phyloP scores from a whole-genome alignment of 2,888 invertebrate species.

The Buathra laborator region DNA sequence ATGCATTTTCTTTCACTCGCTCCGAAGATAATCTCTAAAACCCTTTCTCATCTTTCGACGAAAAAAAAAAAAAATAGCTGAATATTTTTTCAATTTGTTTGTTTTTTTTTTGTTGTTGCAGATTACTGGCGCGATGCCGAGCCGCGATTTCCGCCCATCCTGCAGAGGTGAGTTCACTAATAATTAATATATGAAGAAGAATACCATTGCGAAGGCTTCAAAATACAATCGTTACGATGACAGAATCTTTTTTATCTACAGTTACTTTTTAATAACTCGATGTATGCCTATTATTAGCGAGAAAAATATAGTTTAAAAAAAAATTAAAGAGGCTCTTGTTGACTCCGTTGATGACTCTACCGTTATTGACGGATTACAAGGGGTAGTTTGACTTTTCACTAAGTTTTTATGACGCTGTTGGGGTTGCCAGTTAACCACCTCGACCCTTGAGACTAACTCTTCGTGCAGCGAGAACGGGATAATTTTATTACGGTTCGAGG shows the following conservation, averaged over 20 bases:
- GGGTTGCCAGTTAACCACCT: conserved; percentile 65
- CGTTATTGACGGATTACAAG: conserved; percentile 63
- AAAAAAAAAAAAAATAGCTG: conserved; percentile 7
- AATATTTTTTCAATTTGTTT: conserved; percentile 55
- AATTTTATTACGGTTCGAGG: conserved; percentile 67
- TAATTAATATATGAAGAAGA: conserved; percentile 26
- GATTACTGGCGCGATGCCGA: conserved; percentile 78
- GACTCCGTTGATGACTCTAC: conserved; percentile 54
- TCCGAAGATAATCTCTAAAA: conserved; percentile 29
- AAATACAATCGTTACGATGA: conserved; percentile 10
- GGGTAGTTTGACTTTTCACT: conserved; percentile 63
- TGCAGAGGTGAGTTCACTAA: conserved; percentile 76
- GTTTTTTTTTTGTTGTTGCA: conserved; percentile 72
- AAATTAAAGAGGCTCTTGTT: conserved; percentile 29
- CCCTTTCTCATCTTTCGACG: background rate
- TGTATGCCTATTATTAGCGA: conserved; percentile 11
- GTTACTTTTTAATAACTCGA: conserved; percentile 10
- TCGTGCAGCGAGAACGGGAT: conserved; percentile 55
- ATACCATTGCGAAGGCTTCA: background rate
- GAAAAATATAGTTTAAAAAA: conserved; percentile 29
- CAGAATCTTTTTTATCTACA: conserved; percentile 29
- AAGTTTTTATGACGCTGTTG: conserved; percentile 64
- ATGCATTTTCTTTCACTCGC: conserved; percentile 35
- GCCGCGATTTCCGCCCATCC: conserved; percentile 73
- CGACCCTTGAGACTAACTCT: conserved; percentile 57